Evolutionary conservation across 2,113 vertebrate species (phyloP), one percentile per base, ranked within the genome.

Genomic region (Lepus europaeus): DNA sequence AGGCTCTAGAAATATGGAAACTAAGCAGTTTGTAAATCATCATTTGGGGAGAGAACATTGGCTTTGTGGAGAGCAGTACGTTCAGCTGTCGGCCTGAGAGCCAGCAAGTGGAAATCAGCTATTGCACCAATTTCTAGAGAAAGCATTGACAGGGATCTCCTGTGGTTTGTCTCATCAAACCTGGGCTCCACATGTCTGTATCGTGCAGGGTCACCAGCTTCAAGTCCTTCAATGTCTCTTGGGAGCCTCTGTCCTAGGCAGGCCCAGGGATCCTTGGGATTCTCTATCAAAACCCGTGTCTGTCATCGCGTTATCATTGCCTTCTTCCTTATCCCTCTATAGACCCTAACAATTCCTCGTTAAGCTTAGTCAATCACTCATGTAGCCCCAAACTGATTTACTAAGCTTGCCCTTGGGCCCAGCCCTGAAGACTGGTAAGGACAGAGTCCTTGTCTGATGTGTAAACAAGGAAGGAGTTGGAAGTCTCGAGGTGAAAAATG

Each of bases 221-320:
- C n/a, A 11, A 1, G 29, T 39, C 27, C 27, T 39, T 22, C 5
- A 0, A 9, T 17, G 5, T 68, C 73, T 23, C 17, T 2, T 17
- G 59, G 45, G 69, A 80, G 77, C 23, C 77, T 63, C 82, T 39
- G 82, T 19, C n/a, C 49, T 23, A 53, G 5, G 9, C 77, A 77
- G 61, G 27, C 2, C 27, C 45, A 49, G 8, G 36, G 63, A 51
- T 31, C 31, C 31, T 9, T 16, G 51, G 3, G 39, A 73, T 23
- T 88, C 88, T 78, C 39, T 31, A 7, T 49, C n/a, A 53, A 0
- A 8, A 3, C 12, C 11, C 13, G 22, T 20, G 19, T 74, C 33
- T 76, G 56, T 78, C 4, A 0, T 6, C 12, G 7, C 11, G 56
- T 53, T 25, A 49, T 45, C 17, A 73, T 79, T 53, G 45, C 3